Conservation (phyloP, 1,140 invertebrate genomes). For the Bombus confusus region DNA sequence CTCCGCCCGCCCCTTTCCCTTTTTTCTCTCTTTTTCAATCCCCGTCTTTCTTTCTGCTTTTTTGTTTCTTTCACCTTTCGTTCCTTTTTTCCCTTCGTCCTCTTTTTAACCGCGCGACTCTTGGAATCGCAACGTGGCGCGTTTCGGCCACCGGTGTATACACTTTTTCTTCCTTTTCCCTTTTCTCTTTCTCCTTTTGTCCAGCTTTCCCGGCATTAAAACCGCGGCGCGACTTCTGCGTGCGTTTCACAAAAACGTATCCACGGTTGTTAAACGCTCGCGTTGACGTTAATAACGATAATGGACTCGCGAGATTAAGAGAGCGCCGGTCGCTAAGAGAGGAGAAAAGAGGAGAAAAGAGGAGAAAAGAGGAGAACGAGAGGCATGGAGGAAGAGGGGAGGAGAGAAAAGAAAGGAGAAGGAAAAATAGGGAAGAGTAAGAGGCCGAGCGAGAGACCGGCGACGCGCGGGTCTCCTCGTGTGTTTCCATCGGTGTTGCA, state of each 20-base stretch:
- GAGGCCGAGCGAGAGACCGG: not conserved
- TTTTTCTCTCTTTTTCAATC: not conserved
- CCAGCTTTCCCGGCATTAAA: constrained; percentile 56
- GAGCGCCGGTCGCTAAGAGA: not conserved
- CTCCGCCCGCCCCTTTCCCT: not conserved
- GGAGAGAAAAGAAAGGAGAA: not conserved
- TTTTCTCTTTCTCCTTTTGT: constrained; percentile 5
- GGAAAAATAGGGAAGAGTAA: not conserved
- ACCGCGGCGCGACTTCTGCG: constrained; percentile 21
- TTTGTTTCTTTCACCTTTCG: constrained; percentile 5
- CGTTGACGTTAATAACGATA: constrained; percentile 68
- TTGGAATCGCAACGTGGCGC: constrained; percentile 47
- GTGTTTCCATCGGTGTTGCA: constrained; percentile 43
- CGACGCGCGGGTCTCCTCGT: not conserved
- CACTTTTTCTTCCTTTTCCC: constrained; percentile 32
- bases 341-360: not conserved
- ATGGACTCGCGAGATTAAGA: constrained; percentile 59
- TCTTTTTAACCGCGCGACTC: constrained; percentile 36
- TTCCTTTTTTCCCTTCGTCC: not conserved
- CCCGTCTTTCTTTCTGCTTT: not conserved
- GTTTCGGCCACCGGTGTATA: constrained; percentile 27
- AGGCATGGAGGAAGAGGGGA: not conserved
- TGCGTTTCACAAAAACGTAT: constrained; percentile 53
- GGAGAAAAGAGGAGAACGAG: not conserved
- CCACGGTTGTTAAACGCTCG: constrained; percentile 56